Evolutionary conservation across 2,888 invertebrate genomes (phyloP), one percentile per base, ranked within the genome.

Genomic region (Archips crataeganus): DNA sequence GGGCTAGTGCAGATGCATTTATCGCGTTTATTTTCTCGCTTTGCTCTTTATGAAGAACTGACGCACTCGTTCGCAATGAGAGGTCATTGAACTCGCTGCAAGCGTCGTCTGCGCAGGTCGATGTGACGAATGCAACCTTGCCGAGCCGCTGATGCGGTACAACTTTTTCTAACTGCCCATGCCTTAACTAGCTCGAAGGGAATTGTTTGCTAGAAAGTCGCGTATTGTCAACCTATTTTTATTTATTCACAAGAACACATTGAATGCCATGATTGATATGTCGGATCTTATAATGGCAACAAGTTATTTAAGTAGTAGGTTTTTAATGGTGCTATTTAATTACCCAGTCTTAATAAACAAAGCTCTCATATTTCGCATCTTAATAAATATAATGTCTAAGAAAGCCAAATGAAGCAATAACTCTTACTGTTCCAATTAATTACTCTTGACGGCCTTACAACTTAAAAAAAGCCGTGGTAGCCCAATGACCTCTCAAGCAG

Each of bases 1-100:
- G 84, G 83, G 80, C 82, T 84, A 86, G 86, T 84, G 85, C 89
- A 89, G 89, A 91, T 90, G 92, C 87, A 85, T 87, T 90, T 93
- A 70, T 74, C 82, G 81, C 82, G 80, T 90, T 90, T 91, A 92
- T 93, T 92, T 92, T 93, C 91, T 93, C 90, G 87, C 85, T 90
- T 91, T 91, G 90, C 91, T 89, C 89, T 92, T 91, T 89, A 89
- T 90, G 90, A 89, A 90, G 88, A 88, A 89, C 88, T 92, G 92
- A 92, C 93, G 92, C 91, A 90, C 86, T 87, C 82, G 83, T 86
- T 87, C 82, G 83, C 85, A 84, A 84, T 79, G 81, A 82, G 82
- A 82, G 92, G 91, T 91, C 90, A 81, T 81, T 88, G 92, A 91
- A 85, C 93, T 80, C 79, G 82, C 87, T 87, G 85, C 86, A 86